Evolutionary conservation across 2,797 vertebrate genomes (phyloP).

Genomic region (Etheostoma nigrum): DNA sequence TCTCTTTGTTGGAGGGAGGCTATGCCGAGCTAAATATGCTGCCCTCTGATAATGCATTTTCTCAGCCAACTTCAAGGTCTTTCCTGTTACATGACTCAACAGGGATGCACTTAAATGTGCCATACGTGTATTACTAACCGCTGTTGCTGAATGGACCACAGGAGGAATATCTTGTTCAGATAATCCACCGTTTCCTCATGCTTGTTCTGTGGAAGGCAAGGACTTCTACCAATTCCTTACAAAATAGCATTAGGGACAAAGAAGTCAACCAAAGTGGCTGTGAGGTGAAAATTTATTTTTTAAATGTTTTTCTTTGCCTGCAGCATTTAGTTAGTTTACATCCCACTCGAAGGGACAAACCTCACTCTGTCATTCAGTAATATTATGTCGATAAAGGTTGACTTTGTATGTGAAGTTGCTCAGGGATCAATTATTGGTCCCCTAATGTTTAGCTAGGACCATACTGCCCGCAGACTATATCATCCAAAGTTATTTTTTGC

Average conservation of each 20-base stretch:
- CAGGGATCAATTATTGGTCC: slow-evolving; percentile 11
- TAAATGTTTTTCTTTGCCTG: not conserved
- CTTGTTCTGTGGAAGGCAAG: slow-evolving; percentile 16
- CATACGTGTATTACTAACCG: slow-evolving; percentile 25
- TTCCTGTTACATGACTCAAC: slow-evolving; percentile 48
- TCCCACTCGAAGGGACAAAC: not conserved
- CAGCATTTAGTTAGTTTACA: slow-evolving; percentile 22
- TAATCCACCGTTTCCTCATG: slow-evolving; percentile 42
- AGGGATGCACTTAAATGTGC: slow-evolving; percentile 54
- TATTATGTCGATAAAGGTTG: slow-evolving; percentile 5
- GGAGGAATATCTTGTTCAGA: slow-evolving; percentile 57
- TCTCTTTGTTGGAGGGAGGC: slow-evolving; percentile 58
- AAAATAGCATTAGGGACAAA: slow-evolving; percentile 21
- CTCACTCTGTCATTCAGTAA: not conserved
- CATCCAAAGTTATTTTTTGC: slow-evolving; percentile 2
- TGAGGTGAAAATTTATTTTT: not conserved
- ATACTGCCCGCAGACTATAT: slow-evolving; percentile 10
- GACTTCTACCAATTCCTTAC: slow-evolving; percentile 15
- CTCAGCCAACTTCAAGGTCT: slow-evolving; percentile 58
- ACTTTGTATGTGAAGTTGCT: not conserved
- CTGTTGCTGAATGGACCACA: slow-evolving; percentile 41
- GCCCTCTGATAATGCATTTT: slow-evolving; percentile 64
- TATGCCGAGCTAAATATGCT: slow-evolving; percentile 63
- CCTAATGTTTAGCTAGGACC: slow-evolving; percentile 5
- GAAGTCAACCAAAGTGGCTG: not conserved